Evolutionary conservation across 1,140 invertebrate genomes (phyloP).

Genomic region (Aricia agestis): DNA sequence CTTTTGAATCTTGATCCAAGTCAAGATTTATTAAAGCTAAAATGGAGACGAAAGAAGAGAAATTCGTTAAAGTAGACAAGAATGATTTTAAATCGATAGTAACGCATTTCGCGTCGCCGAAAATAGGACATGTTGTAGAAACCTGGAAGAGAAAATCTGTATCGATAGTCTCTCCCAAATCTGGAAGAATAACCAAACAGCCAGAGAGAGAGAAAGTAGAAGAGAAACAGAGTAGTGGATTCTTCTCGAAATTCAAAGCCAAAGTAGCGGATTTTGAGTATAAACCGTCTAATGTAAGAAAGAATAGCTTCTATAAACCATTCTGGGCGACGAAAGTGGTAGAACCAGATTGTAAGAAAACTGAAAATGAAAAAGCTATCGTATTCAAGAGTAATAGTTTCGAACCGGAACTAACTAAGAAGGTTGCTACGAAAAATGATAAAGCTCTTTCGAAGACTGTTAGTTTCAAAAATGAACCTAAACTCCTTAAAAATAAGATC

Average conservation of each 20-base stretch:
- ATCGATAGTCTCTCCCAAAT: conserved; percentile 49
- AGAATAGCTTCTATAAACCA: conserved; percentile 51
- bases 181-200: conserved; percentile 34
- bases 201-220: conserved; percentile 26
- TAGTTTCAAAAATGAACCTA: background rate
- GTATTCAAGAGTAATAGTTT: conserved; percentile 18
- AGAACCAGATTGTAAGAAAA: conserved; percentile 21
- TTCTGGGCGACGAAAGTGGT: conserved; percentile 54
- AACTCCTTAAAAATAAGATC: background rate
- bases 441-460: background rate
- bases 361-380: conserved; percentile 14
- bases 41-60: conserved; percentile 8
- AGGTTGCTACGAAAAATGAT: conserved; percentile 28
- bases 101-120: conserved; percentile 38
- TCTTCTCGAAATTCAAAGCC: conserved; percentile 47
- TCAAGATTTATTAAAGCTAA: background rate
- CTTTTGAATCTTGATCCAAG: background rate
- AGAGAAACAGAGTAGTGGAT: conserved; percentile 31
- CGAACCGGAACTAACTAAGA: conserved; percentile 30
- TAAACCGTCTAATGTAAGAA: conserved; percentile 43
- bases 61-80: conserved; percentile 38
- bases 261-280: conserved; percentile 56
- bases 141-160: conserved; percentile 57
- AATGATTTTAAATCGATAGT: conserved; percentile 45
- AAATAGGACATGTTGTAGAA: conserved; percentile 32